These are phyloP conservation scores for Autographa pulchrina DNA, from an alignment of 2,888 invertebrate species.

Conservation along the genomic window DNA sequence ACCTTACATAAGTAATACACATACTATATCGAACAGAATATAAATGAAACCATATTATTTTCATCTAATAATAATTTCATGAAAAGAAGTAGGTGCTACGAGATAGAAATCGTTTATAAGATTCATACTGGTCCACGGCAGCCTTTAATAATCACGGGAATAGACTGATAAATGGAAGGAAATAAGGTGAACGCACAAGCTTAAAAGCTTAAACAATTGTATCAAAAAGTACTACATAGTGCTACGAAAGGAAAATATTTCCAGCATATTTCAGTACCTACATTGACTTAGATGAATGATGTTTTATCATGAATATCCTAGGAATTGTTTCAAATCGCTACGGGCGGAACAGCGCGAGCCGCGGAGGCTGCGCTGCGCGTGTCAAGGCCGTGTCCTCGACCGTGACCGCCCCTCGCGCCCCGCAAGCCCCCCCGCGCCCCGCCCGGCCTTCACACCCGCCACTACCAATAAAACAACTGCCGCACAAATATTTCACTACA, in stretches of 20 bases:
- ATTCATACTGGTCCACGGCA: not conserved
- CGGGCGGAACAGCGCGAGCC: conserved; percentile 30
- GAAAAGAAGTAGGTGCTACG: no score
- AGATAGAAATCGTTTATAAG: no score
- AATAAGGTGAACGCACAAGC: not conserved
- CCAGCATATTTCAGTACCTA: conserved; percentile 35
- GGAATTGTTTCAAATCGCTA: not conserved
- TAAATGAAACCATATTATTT: not conserved
- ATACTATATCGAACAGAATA: not conserved
- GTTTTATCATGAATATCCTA: not conserved
- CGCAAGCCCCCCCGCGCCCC: conserved; percentile 28
- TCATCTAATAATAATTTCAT: no score
- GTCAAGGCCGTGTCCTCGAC: conserved; percentile 87
- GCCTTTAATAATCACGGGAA: not conserved
- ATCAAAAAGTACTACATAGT: no score
- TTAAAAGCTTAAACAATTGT: no score
- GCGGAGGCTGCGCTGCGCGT: conserved; percentile 81
- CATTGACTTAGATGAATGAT: not conserved
- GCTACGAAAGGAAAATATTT: conserved; percentile 11
- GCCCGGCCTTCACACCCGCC: conserved; percentile 31
- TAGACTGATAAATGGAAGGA: conserved; percentile 5
- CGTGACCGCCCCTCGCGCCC: conserved; percentile 76
- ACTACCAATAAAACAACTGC: conserved; percentile 43
- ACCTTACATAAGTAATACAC: not conserved
- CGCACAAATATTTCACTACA: conserved; percentile 35